phyloP scores from a whole-genome alignment of 2,797 vertebrate species.

The Sebastes iracundus region DNA sequence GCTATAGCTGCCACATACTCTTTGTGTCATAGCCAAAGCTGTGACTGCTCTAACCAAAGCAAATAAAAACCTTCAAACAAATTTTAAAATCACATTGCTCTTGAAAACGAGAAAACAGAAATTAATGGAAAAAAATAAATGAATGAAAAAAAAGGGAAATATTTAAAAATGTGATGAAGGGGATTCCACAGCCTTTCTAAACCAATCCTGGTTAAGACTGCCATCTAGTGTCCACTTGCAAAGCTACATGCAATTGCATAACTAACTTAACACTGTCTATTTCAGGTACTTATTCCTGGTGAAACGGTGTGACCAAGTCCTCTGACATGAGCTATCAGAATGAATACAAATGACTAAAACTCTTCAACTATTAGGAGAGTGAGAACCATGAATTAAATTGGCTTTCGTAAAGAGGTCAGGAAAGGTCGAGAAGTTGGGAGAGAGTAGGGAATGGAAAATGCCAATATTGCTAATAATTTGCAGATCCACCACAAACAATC shows the following conservation, averaged over 20 bases:
- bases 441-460: background rate
- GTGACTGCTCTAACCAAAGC: background rate
- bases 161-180: background rate
- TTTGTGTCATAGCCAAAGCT: background rate
- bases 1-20: background rate
- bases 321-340: background rate
- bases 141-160: background rate
- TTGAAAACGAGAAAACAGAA: background rate
- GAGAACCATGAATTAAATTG: background rate
- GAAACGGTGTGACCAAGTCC: background rate
- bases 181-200: background rate
- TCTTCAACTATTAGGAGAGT: background rate
- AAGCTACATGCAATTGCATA: background rate
- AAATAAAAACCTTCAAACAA: background rate
- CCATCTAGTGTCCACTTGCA: conserved; percentile 32
- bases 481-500: background rate
- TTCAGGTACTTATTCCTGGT: background rate
- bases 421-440: background rate
- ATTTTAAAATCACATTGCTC: background rate
- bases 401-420: background rate
- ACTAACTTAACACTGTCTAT: background rate
- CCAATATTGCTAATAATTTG: background rate
- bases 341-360: background rate
- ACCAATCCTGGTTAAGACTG: background rate
- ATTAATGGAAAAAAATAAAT: background rate